These are phyloP conservation scores for Abscondita cerata DNA, from an alignment of 2,888 invertebrate species.

Conservation along the genomic window DNA sequence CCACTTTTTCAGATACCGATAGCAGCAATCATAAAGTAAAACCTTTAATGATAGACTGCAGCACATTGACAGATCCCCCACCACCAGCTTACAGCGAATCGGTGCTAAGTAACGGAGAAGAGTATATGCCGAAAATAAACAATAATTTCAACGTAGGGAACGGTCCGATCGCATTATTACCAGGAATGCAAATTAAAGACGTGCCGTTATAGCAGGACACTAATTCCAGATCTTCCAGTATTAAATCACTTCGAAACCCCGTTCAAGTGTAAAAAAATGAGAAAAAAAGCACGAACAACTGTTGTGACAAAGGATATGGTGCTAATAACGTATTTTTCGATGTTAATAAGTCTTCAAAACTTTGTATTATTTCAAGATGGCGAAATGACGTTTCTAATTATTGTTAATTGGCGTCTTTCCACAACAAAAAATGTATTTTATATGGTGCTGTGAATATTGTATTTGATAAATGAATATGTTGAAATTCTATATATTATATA, in stretches of 20 bases:
- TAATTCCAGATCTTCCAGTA: slow-evolving; percentile 51
- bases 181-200: slow-evolving; percentile 51
- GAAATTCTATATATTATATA: slow-evolving; percentile 20
- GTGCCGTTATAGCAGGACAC: slow-evolving; percentile 55
- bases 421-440: slow-evolving; percentile 40
- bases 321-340: slow-evolving; percentile 2
- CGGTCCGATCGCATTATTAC: slow-evolving; percentile 51
- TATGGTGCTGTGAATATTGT: slow-evolving; percentile 40
- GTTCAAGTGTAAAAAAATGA: slow-evolving; percentile 51
- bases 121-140: slow-evolving; percentile 52
- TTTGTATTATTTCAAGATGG: slow-evolving; percentile 11
- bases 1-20: slow-evolving; percentile 25
- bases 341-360: background rate
- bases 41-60: slow-evolving; percentile 51
- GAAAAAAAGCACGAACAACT: background rate
- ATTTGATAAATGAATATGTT: slow-evolving; percentile 25
- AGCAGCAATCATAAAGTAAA: slow-evolving; percentile 40
- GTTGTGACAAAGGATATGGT: slow-evolving; percentile 1
- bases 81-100: slow-evolving; percentile 45
- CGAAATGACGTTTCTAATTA: slow-evolving; percentile 14
- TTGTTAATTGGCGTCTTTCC: slow-evolving; percentile 17
- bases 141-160: slow-evolving; percentile 56
- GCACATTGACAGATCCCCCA: slow-evolving; percentile 53
- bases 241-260: slow-evolving; percentile 53
- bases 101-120: slow-evolving; percentile 46